Conservation (phyloP, 2,888 invertebrate genomes). For the Mimachlamys varia region DNA sequence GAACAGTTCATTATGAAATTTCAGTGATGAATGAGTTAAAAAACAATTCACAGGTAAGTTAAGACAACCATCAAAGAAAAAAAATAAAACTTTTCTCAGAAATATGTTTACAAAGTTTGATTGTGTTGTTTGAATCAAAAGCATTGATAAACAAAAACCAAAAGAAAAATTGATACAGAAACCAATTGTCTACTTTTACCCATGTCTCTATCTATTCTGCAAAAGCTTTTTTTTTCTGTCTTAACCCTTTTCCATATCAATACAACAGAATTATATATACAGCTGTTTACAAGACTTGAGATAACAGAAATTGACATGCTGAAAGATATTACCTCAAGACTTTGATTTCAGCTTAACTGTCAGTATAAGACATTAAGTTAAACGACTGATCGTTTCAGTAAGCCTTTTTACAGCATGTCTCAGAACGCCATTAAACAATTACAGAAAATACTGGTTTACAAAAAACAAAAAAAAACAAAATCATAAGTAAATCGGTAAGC, state of each 20-base stretch:
- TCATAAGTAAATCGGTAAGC: neutral
- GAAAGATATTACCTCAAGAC: too few species aligned
- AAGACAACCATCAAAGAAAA: neutral
- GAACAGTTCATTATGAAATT: too few species aligned
- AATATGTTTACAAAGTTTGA: neutral
- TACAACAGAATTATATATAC: too few species aligned
- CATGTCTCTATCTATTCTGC: too few species aligned
- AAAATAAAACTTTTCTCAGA: neutral
- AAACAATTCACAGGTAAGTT: slow-evolving; percentile 10
- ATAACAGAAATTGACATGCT: neutral
- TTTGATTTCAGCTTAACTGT: neutral
- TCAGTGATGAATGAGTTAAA: too few species aligned
- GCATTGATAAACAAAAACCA: too few species aligned
- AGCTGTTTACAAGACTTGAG: neutral
- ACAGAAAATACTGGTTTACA: neutral
- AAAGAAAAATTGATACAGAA: too few species aligned
- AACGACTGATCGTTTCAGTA: neutral
- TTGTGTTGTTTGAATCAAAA: neutral
- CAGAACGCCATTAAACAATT: neutral
- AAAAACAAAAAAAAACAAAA: too few species aligned
- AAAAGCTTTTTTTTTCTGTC: too few species aligned
- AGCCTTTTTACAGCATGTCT: neutral
- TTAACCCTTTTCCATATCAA: too few species aligned
- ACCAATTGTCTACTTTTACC: too few species aligned
- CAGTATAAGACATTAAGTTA: neutral